A percentile compares a stretch with the other conserved stretches of the same genome.
Conservation (phyloP, 2,888 invertebrate genomes). For the Trissolcus japonicus region DNA sequence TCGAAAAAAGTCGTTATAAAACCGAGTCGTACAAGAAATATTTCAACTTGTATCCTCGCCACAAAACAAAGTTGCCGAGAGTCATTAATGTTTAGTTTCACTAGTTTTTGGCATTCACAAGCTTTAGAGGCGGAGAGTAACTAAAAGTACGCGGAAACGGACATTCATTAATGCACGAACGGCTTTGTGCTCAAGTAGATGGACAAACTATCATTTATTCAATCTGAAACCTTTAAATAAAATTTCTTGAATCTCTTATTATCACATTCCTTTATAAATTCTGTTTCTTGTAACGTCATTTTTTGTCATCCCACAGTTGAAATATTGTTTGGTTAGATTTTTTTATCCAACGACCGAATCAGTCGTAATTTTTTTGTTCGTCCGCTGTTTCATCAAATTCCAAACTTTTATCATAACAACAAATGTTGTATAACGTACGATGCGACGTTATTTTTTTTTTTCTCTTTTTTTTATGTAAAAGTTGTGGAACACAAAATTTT, state of each 20-base stretch:
- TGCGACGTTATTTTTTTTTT: too few relatives aligned
- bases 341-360: too few relatives aligned
- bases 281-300: too few relatives aligned
- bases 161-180: slow-evolving; percentile 43
- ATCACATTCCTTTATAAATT: too few relatives aligned
- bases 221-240: slow-evolving; percentile 29
- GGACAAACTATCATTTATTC: slow-evolving; percentile 36
- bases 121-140: slow-evolving; percentile 33
- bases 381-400: too few relatives aligned
- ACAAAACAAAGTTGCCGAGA: slow-evolving; percentile 36
- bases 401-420: too few relatives aligned
- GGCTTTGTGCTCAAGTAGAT: slow-evolving; percentile 26
- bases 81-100: slow-evolving; percentile 46
- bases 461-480: not conserved
- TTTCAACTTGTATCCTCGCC: slow-evolving; percentile 26
- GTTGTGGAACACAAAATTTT: slow-evolving; percentile 8
- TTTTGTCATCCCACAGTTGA: too few relatives aligned
- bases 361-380: too few relatives aligned
- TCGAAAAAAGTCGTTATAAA: not conserved
- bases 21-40: slow-evolving; percentile 7
- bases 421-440: too few relatives aligned
- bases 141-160: slow-evolving; percentile 38
- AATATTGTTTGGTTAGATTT: too few relatives aligned
- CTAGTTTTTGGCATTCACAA: slow-evolving; percentile 39
- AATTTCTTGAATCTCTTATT: too few relatives aligned